Conservation (phyloP, 2,113 vertebrate genomes). For the Otocyon megalotis region DNA sequence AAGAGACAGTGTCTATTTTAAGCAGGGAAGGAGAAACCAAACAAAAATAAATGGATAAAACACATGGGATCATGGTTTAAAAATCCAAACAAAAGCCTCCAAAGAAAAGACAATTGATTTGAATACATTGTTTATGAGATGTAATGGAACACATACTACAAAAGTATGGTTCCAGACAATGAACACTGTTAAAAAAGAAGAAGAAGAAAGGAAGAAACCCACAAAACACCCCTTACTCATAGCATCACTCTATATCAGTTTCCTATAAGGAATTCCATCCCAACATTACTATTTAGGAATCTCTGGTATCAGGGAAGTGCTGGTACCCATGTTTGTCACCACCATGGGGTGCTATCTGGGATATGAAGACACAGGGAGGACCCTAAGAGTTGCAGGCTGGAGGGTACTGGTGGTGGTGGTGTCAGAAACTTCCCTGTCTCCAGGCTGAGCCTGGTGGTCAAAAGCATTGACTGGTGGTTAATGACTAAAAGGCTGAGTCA, state of each 20-base stretch:
- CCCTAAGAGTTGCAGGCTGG: not conserved
- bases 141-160: fast-evolving
- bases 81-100: not conserved
- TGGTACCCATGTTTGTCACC: fast-evolving
- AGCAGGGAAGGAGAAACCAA: not conserved
- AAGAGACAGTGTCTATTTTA: not conserved
- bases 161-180: not conserved
- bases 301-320: not conserved
- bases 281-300: not conserved
- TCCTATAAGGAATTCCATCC: not conserved
- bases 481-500: not conserved
- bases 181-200: not conserved
- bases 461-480: not conserved
- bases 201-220: not conserved
- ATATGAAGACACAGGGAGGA: not conserved
- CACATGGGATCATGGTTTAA: not conserved
- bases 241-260: not conserved
- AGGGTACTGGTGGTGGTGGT: not conserved
- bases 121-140: not conserved
- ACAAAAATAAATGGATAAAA: not conserved
- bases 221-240: not conserved
- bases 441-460: not conserved
- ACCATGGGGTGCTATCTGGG: too few species aligned
- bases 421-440: not conserved
- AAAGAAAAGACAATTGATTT: not conserved